Percentiles rank a stretch among this genome's conserved stretches.
Conservation (phyloP, 2,888 invertebrate genomes). For the Ophion obscuratus region DNA sequence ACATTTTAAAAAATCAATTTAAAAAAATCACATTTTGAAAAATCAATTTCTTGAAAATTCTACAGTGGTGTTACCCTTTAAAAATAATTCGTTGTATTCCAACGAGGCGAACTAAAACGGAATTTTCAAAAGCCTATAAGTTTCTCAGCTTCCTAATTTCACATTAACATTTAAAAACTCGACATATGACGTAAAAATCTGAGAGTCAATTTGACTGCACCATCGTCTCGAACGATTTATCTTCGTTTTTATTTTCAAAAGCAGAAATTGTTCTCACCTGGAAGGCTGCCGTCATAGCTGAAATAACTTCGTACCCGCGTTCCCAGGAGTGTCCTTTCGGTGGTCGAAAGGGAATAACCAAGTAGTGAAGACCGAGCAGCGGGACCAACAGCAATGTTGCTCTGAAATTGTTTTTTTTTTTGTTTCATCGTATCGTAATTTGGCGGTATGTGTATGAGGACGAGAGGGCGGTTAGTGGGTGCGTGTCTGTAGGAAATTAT, state of each 20-base stretch:
- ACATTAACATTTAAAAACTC: too few species aligned
- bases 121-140: not conserved
- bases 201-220: not conserved
- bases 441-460: not conserved
- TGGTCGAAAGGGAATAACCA: slow-evolving; percentile 94
- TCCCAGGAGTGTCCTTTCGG: slow-evolving; percentile 89
- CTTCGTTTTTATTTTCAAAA: slow-evolving; percentile 5
- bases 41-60: too few species aligned
- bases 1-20: too few species aligned
- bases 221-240: not conserved
- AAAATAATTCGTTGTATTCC: not conserved
- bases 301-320: slow-evolving; percentile 92
- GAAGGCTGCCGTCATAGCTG: slow-evolving; percentile 94
- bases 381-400: slow-evolving; percentile 96
- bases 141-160: too few species aligned
- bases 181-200: too few species aligned
- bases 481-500: too few species aligned
- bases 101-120: not conserved
- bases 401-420: slow-evolving; percentile 82
- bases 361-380: slow-evolving; percentile 94
- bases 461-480: not conserved
- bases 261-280: slow-evolving; percentile 86
- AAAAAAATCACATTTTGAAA: too few species aligned
- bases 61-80: not conserved
- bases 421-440: slow-evolving; percentile 6